phyloP scores from a whole-genome alignment of 2,113 vertebrate genomes.

The Ovibos moschatus region DNA sequence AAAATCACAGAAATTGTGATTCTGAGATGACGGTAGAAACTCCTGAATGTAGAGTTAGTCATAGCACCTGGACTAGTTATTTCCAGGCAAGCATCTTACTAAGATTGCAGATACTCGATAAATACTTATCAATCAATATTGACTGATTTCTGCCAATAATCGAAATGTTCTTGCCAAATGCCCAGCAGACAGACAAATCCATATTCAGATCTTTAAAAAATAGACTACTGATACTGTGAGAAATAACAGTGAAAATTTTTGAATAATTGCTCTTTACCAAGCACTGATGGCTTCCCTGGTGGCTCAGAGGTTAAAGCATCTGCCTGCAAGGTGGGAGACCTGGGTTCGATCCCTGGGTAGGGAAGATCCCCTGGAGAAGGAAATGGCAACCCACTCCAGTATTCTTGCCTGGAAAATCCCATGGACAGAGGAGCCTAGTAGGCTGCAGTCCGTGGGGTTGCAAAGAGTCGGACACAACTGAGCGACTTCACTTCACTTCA shows the following conservation, averaged over 20 bases:
- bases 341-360: no score
- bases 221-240: background rate
- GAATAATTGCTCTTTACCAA: background rate
- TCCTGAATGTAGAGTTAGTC: background rate
- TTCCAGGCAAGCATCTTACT: background rate
- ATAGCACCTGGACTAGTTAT: background rate
- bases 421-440: no score
- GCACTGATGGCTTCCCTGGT: background rate
- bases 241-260: background rate
- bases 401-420: no score
- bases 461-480: no score
- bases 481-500: no score
- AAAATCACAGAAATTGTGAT: background rate
- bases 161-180: background rate
- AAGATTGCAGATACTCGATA: background rate
- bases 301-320: no score
- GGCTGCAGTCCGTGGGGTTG: no score
- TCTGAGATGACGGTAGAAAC: background rate
- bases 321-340: no score
- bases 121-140: background rate
- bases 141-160: background rate
- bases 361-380: no score
- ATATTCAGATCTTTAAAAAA: background rate
- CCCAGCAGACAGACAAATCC: background rate
- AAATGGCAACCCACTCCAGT: no score